A percentile compares a stretch with the other conserved stretches of the same genome.
These are phyloP conservation scores for Megalurothrips usitatus DNA, from an alignment of 2,888 invertebrate species.

Conservation along the genomic window DNA sequence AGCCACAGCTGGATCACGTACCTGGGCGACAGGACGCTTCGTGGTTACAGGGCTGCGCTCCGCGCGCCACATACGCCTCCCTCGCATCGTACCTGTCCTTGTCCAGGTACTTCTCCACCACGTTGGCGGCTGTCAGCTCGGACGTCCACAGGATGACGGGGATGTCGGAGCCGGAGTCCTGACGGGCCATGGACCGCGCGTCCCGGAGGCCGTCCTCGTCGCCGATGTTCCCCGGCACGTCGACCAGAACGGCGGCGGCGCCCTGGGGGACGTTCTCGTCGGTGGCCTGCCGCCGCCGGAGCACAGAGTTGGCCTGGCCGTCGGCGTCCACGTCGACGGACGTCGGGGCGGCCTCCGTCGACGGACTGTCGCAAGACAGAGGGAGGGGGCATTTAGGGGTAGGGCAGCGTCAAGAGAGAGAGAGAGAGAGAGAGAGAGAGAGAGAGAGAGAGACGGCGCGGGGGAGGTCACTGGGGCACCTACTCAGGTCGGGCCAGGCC, in stretches of 20 bases:
- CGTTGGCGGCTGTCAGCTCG: conserved; percentile 62
- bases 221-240: not conserved
- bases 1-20: conserved; percentile 82
- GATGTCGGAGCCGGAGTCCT: not conserved
- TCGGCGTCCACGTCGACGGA: not conserved
- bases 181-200: not conserved
- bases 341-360: not conserved
- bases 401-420: not conserved
- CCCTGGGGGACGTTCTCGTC: not conserved
- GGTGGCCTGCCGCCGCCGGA: not conserved
- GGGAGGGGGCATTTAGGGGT: not conserved
- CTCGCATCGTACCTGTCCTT: conserved; percentile 54
- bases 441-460: too few relatives aligned
- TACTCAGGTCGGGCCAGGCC: conserved; percentile 40
- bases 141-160: conserved; percentile 74
- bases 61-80: not conserved
- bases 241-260: not conserved
- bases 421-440: too few relatives aligned
- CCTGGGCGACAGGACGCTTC: conserved; percentile 45
- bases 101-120: conserved; percentile 61
- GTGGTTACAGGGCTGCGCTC: not conserved
- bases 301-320: not conserved
- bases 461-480: too few relatives aligned
- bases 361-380: not conserved
- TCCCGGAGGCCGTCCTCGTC: not conserved